These are phyloP conservation scores for Muraenolepis orangiensis DNA, from an alignment of 2,797 vertebrate genomes.

Conservation along the genomic window DNA sequence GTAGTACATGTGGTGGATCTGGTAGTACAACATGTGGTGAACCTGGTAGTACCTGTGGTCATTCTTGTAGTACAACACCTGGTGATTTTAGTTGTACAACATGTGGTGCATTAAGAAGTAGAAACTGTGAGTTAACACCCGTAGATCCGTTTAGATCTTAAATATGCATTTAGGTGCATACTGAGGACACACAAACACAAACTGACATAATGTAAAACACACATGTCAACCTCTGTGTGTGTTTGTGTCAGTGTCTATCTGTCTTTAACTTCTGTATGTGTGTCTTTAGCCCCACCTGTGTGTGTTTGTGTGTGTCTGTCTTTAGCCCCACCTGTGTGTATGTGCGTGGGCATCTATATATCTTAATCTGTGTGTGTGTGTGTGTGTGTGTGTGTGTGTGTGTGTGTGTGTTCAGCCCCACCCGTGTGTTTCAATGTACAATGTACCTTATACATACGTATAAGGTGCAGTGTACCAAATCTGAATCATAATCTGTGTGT, in stretches of 20 bases:
- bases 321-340: neutral
- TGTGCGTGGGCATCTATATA: neutral
- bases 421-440: no score
- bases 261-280: neutral
- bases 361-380: neutral
- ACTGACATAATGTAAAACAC: neutral
- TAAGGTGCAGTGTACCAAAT: no score
- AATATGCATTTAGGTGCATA: neutral
- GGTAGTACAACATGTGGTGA: no score
- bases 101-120: no score
- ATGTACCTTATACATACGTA: no score
- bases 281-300: neutral
- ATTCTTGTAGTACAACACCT: no score
- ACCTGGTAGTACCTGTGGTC: no score
- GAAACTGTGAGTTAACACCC: no score
- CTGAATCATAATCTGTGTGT: no score
- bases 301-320: neutral
- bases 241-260: neutral
- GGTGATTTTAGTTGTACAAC: no score
- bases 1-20: no score
- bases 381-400: constrained; percentile 8
- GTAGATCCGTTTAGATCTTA: neutral
- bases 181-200: no score
- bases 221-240: neutral
- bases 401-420: neutral